These are phyloP conservation scores for Drosophila pallidifrons DNA, from an alignment of 1,140 invertebrate genomes.

Conservation along the genomic window DNA sequence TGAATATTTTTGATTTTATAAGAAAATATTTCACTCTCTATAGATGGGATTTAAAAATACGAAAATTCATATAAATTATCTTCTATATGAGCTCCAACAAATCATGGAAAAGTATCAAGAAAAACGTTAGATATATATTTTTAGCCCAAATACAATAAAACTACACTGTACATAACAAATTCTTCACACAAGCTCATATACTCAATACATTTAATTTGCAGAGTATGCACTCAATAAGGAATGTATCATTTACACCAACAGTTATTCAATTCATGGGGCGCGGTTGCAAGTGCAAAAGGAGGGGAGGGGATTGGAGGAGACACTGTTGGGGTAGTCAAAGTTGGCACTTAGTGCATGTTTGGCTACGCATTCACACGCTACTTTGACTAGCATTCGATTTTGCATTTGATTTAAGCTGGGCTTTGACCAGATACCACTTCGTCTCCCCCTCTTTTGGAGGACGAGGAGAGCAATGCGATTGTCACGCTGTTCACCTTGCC, in stretches of 20 bases:
- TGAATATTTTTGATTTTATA: too few relatives aligned
- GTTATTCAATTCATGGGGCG: conserved; percentile 1
- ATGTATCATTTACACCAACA: conserved; percentile 2
- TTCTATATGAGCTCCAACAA: too few relatives aligned
- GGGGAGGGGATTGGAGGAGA: not conserved
- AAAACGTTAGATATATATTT: too few relatives aligned
- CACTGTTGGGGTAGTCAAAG: not conserved
- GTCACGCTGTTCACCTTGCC: conserved; percentile 73
- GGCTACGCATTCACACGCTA: conserved; percentile 70
- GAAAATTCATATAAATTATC: too few relatives aligned
- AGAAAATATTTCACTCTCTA: too few relatives aligned
- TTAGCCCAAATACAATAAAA: too few relatives aligned
- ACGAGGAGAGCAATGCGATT: conserved; percentile 43
- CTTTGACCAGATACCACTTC: conserved; percentile 9
- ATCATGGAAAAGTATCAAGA: too few relatives aligned
- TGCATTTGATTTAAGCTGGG: conserved; percentile 60
- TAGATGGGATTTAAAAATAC: too few relatives aligned
- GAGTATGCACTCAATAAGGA: conserved; percentile 4
- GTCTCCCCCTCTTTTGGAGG: not conserved
- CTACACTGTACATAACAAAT: too few relatives aligned
- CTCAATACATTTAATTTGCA: not conserved
- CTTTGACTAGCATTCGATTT: conserved; percentile 63
- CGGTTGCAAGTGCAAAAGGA: not conserved
- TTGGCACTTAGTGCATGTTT: conserved; percentile 32
- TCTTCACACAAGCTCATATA: not conserved